Percentiles rank a stretch among this genome's conserved stretches.
phyloP scores from a whole-genome alignment of 1,140 invertebrate genomes.

The Tetramorium alpestre region DNA sequence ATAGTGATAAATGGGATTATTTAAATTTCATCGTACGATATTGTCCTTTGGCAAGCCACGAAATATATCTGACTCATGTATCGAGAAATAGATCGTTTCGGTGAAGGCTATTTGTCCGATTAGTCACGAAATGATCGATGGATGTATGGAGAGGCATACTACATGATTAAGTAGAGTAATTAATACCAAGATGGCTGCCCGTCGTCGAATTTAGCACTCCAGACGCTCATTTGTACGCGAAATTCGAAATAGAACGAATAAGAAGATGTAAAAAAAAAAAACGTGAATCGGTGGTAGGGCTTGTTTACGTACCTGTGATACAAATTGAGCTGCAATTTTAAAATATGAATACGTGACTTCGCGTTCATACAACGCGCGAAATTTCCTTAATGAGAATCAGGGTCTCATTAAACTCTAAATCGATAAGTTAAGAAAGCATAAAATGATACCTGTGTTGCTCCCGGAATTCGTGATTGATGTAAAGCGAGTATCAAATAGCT shows the following conservation, averaged over 20 bases:
- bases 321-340: neutral
- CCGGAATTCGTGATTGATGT: neutral
- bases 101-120: neutral
- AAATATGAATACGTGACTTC: neutral
- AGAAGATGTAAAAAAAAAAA: neutral
- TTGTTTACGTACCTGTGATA: neutral
- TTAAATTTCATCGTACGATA: neutral
- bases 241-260: neutral
- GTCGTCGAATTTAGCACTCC: neutral
- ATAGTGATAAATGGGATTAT: neutral
- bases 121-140: neutral
- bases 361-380: neutral
- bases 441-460: neutral
- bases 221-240: neutral
- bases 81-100: neutral
- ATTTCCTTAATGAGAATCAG: neutral
- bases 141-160: neutral
- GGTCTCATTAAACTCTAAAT: neutral
- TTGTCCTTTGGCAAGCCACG: neutral
- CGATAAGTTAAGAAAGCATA: neutral
- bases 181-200: neutral
- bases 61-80: neutral
- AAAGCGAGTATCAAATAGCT: constrained; percentile 15
- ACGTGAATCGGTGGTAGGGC: neutral
- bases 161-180: neutral